Evolutionary conservation across 2,797 vertebrate genomes (phyloP).

Genomic region (Emydoidea blandingii): DNA sequence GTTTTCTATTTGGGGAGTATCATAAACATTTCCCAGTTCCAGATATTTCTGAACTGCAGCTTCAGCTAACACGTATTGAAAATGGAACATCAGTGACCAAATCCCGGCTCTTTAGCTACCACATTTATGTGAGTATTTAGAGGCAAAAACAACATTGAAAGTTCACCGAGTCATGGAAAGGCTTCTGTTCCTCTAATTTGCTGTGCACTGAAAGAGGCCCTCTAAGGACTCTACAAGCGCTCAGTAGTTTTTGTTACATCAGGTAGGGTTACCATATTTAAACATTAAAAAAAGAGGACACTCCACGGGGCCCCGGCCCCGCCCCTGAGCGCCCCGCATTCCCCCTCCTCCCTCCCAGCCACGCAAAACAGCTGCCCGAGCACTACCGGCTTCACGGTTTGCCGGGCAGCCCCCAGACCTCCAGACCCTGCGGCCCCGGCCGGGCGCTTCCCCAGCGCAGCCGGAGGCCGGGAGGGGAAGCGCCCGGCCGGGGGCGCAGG

Average conservation of each 20-base stretch:
- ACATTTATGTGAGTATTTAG: neutral
- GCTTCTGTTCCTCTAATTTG: neutral
- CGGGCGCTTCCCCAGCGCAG: too few relatives aligned
- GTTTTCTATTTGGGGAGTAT: neutral
- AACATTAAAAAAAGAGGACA: too few relatives aligned
- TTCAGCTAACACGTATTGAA: neutral
- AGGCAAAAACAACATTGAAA: neutral
- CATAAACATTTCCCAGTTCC: neutral
- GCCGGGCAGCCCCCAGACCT: too few relatives aligned
- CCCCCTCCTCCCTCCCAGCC: too few relatives aligned
- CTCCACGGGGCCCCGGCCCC: too few relatives aligned
- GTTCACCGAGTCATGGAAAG: neutral
- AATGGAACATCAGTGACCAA: neutral
- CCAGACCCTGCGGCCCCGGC: too few relatives aligned
- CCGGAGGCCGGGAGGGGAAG: too few relatives aligned
- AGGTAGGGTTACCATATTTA: neutral
- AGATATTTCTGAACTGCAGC: neutral
- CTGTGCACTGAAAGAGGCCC: neutral
- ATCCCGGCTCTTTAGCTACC: neutral
- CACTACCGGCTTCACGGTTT: too few relatives aligned
- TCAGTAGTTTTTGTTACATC: neutral
- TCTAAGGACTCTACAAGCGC: neutral
- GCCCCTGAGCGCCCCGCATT: too few relatives aligned
- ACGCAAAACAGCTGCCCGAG: too few relatives aligned
- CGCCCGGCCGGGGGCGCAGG: too few relatives aligned